These are phyloP conservation scores for Myripristis jacobus DNA, from an alignment of 2,797 vertebrate species.

Conservation along the genomic window DNA sequence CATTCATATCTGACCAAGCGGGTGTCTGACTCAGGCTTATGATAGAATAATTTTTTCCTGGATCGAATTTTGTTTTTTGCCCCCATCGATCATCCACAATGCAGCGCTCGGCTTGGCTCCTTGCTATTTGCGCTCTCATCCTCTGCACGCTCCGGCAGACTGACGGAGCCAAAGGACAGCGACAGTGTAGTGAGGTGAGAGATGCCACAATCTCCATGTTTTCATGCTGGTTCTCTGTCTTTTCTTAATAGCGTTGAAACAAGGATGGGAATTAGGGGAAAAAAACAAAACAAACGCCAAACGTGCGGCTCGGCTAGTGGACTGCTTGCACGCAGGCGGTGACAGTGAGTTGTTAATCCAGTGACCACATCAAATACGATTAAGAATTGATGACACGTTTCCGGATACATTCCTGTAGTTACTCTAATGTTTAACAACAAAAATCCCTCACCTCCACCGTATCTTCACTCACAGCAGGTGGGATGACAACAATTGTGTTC, in stretches of 20 bases:
- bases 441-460: too few species aligned
- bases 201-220: slow-evolving; percentile 20
- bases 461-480: neutral
- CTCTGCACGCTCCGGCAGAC: slow-evolving; percentile 61
- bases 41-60: neutral
- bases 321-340: slow-evolving; percentile 1
- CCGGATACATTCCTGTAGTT: slow-evolving; percentile 14
- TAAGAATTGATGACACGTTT: slow-evolving; percentile 50
- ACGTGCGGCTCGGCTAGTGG: neutral
- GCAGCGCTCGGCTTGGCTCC: slow-evolving; percentile 64
- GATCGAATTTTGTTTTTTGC: neutral
- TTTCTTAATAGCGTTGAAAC: neutral
- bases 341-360: slow-evolving; percentile 28
- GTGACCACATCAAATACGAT: slow-evolving; percentile 30
- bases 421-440: neutral
- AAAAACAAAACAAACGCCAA: too few species aligned
- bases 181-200: slow-evolving; percentile 82
- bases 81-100: slow-evolving; percentile 59
- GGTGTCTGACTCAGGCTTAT: neutral
- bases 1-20: neutral
- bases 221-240: neutral
- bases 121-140: slow-evolving; percentile 74
- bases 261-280: neutral
- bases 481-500: too few species aligned
- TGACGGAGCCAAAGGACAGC: slow-evolving; percentile 65